A percentile compares a stretch with the other conserved stretches of the same genome.
Evolutionary conservation across 2,113 vertebrate genomes (phyloP).

Genomic region (Regulus satrapa): DNA sequence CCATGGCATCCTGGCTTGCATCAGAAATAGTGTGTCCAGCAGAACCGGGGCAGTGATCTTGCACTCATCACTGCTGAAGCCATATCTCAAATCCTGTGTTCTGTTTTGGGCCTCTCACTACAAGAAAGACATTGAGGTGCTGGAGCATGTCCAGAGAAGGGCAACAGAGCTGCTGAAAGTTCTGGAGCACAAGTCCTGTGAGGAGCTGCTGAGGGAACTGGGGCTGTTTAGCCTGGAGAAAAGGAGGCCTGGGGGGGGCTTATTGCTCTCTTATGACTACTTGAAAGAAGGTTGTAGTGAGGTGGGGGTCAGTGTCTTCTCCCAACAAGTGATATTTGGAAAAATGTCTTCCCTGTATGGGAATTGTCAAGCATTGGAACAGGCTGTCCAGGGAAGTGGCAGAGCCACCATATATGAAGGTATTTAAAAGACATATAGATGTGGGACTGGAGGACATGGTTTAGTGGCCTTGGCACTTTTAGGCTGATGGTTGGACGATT

Average conservation of each 20-base stretch:
- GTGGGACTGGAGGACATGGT: not conserved
- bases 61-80: not conserved
- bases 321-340: not conserved
- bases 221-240: not conserved
- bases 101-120: not conserved
- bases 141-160: rapidly evolving
- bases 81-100: not conserved
- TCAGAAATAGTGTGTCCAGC: not conserved
- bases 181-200: not conserved
- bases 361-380: not conserved
- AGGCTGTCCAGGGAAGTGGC: not conserved
- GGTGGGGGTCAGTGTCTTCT: not conserved
- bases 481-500: not conserved
- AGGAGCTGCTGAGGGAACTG: not conserved
- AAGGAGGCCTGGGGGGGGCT: not conserved
- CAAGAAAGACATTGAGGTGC: not conserved
- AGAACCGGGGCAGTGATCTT: not conserved
- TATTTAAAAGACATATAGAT: not conserved
- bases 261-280: not conserved
- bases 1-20: not conserved
- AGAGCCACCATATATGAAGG: not conserved
- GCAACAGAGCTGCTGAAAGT: not conserved
- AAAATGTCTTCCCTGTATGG: not conserved
- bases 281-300: not conserved
- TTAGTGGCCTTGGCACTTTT: not conserved